Conservation (phyloP, 2,113 vertebrate genomes). For the Perca fluviatilis region DNA sequence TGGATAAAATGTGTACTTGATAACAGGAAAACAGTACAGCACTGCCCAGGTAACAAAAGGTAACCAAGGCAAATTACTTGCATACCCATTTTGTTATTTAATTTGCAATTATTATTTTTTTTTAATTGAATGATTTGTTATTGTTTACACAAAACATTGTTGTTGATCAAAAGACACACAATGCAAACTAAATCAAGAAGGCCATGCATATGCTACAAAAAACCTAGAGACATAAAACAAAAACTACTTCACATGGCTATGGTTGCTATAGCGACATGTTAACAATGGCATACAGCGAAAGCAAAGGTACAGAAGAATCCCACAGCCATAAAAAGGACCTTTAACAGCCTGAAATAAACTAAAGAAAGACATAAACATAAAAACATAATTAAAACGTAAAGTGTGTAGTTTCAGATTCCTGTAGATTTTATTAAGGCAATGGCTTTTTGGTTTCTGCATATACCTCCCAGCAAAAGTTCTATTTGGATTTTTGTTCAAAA, state of each 20-base stretch:
- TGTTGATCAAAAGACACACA: not conserved
- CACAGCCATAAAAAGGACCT: not conserved
- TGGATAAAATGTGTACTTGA: not conserved
- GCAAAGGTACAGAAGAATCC: not conserved
- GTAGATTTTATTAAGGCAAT: not conserved
- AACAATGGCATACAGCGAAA: not conserved
- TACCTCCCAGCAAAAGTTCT: not conserved
- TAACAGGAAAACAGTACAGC: not conserved
- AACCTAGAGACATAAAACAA: not conserved
- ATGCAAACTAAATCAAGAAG: not conserved
- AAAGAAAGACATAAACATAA: too few species aligned
- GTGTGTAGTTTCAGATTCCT: not conserved
- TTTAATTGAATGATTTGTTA: not conserved
- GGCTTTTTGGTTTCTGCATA: not conserved
- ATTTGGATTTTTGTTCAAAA: not conserved
- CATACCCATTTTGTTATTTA: not conserved
- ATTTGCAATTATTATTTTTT: not conserved
- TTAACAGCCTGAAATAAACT: not conserved
- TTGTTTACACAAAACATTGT: not conserved
- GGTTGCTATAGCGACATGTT: not conserved
- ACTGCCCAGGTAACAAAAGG: not conserved
- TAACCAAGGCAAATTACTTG: not conserved
- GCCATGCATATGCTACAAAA: not conserved
- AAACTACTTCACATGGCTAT: not conserved
- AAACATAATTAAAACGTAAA: not conserved